Conservation (phyloP, 2,888 invertebrate genomes). For the Drosophila setosimentum region DNA sequence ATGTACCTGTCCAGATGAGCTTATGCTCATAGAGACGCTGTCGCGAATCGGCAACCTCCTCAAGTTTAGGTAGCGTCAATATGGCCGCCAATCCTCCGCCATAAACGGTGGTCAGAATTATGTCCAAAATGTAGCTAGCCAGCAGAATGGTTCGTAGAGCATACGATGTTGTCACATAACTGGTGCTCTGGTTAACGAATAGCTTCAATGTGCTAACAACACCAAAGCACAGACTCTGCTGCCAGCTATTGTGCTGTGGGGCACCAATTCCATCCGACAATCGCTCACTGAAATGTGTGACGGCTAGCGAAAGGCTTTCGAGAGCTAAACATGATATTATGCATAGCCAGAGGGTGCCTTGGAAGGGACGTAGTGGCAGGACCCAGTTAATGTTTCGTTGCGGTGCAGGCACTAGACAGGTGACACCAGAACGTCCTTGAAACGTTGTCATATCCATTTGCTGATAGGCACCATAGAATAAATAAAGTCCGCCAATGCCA, state of each 20-base stretch:
- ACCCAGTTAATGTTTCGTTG: constrained; percentile 87
- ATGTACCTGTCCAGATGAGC: constrained; percentile 88
- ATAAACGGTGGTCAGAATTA: constrained; percentile 88
- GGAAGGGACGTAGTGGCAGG: constrained; percentile 88
- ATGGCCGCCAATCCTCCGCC: constrained; percentile 89
- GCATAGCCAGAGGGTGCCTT: constrained; percentile 87
- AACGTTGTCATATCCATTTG: constrained; percentile 88
- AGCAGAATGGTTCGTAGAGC: constrained; percentile 75
- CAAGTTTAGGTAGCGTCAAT: constrained; percentile 88
- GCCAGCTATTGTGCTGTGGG: constrained; percentile 35
- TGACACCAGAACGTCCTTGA: constrained; percentile 88
- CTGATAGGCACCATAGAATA: constrained; percentile 85
- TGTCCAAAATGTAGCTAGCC: constrained; percentile 85
- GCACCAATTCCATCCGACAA: not conserved
- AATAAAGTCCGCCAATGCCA: constrained; percentile 70
- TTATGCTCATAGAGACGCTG: constrained; percentile 87
- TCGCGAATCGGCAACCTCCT: constrained; percentile 88
- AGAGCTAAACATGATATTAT: constrained; percentile 86
- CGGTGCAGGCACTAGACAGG: constrained; percentile 89
- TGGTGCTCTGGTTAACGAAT: constrained; percentile 77
- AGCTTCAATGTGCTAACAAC: constrained; percentile 74
- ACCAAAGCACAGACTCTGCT: constrained; percentile 69
- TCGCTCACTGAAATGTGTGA: constrained; percentile 59
- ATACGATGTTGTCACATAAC: constrained; percentile 65
- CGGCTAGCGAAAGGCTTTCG: constrained; percentile 83